Base-by-base conservation (phyloP, 2,888 invertebrate species). In the Eupithecia insigniata region DNA sequence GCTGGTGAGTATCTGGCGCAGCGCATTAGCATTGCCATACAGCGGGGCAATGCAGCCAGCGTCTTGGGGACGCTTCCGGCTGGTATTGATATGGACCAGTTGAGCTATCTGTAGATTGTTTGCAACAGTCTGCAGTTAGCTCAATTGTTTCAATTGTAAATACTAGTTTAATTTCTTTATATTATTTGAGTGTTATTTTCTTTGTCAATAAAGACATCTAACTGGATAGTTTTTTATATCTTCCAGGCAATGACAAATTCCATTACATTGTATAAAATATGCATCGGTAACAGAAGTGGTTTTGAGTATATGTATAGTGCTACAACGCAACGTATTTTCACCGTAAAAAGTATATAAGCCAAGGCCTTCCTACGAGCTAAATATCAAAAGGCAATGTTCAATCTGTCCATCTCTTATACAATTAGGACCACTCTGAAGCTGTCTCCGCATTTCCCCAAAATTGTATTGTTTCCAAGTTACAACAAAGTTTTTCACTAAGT, bases 251-350 rank as follows among this genome's bases (percentile, higher is more conserved):
- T 16, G 70, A 70, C n/a, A 22, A 14, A 14, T 36, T 36, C 75
- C 72, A 71, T 68, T 82, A 85, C 85, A 85, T 88, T 86, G 84
- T 87, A 89, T 92, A 89, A 92, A 92, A 92, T 90, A 93, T 92
- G 90, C 88, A 92, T 85, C 83, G 83, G 84, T 89, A 87, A 87
- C 88, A 84, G 87, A 90, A 90, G 89, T 87, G 85, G 85, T 85
- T 83, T 82, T 84, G 86, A 84, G 88, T 87, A 36, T 36, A 30
- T 30, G 88, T 89, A 88, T 88, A 85, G 28, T 28, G 30, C 85
- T 88, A 87, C 12, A 62, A 3, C 10, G 18, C 32, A 32, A 1
- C 51, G 12, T 51, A 51, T 22, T 51, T 22, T 51, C 1, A 22
- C 4, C 22, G 22, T 22, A 51, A 22, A 46, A 22, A 51, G 22